Evolutionary conservation across 2,888 invertebrate species (phyloP), one percentile per base, ranked within the genome.

Genomic region (Aplocera efformata): DNA sequence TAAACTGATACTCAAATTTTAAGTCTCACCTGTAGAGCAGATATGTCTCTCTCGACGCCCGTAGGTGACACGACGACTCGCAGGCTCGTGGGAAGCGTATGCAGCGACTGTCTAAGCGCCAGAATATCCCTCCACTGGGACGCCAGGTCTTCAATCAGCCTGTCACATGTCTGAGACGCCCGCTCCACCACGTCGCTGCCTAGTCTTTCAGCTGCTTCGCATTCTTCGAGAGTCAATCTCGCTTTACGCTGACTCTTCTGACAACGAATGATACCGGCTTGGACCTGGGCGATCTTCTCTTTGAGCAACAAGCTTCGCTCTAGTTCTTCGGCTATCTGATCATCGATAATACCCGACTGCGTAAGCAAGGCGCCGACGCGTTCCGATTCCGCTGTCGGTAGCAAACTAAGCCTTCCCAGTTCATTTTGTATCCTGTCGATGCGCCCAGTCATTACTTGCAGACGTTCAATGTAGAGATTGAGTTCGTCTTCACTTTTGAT

Each of bases 401-500:
- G 77, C 25, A 95, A 80, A 23, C 94, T 95, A 28, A 95, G 77
- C 42, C 93, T 90, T 0, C 94, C 93, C 10, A 96, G 81, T 69
- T 96, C 95, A 62, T 95, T 94, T 63, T 95, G 93, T 50, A 95
- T 94, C 32, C 92, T 90, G 38, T 92, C 92, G n/a, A 94, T 91
- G 7, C 95, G 90, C 1, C 91, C 90, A 23, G 91, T 92, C 75
- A 94, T 90, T 0, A 95, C 93, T 78, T 95, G 94, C 6, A 96
- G 80, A 33, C 95, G 88, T 73, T 96, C 95, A 6, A 95, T 92
- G 64, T 96, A 96, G 4, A 95, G 82, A 56, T 93, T 92, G 0
- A 96, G 83, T 63, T 96, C 96, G 56, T 96, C 96, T 61, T 94
- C 95, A 35, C 92, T 95, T 65, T 94, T 95, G 28, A 96, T 92